Evolutionary conservation across 2,797 vertebrate species (phyloP), one percentile per base, ranked within the genome.

Genomic region (Bucorvus abyssinicus): DNA sequence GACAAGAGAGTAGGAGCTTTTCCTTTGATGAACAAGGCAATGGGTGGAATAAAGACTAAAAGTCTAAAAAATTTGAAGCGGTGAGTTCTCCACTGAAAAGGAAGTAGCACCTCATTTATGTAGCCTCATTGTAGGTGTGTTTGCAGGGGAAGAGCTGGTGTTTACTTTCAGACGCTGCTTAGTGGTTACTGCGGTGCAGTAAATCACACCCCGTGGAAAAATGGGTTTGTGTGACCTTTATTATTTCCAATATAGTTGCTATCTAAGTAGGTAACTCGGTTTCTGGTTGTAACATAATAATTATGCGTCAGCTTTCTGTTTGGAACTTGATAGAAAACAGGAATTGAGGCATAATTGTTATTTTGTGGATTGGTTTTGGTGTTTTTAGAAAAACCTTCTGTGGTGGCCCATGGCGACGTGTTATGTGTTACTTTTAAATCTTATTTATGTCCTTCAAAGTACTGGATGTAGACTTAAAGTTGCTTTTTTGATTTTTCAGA

Each of bases 401-500:
- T 64, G 21, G 14, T 81, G 57, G 23, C 14, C 26, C 9, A 1
- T 24, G 19, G 11, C 6, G 29, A 68, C 17, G 32, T 53, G 23
- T n/a, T 63, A 5, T 23, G 2, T 64, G 23, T 36, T 40, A 30
- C 29, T 65, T 84, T 42, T 7, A 26, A 47, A 44, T 79, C 23
- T 59, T 49, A 20, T 3, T 86, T 75, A 11, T 57, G 11, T 52
- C 45, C 14, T 78, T 84, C 20, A 47, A 85, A 86, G 16, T 53
- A 29, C 4, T 50, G 23, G 17, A 17, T 50, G 6, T 32, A n/a
- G n/a, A 49, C 32, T 67, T 73, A 5, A 53, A 36, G 9, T 56
- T 63, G 83, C 32, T 36, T n/a, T 61, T 86, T 85, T 22, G 6
- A 7, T 85, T 64, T 98, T 98, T 93, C 98, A 99, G 99, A 98